Evolutionary conservation across 2,113 vertebrate species (phyloP).

Genomic region (Drymodes brunneopygia): DNA sequence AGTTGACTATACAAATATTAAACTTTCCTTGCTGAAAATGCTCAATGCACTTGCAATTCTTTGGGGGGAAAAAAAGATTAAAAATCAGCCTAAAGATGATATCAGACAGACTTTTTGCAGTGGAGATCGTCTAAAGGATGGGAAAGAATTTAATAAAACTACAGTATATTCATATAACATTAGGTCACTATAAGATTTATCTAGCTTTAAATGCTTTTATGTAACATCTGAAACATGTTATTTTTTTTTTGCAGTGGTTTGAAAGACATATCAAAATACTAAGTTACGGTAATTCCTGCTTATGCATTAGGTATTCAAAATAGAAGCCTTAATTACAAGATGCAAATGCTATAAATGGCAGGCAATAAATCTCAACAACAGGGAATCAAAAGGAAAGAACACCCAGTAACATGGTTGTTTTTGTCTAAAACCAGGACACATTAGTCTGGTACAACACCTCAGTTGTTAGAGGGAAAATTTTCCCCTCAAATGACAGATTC

Average conservation of each 20-base stretch:
- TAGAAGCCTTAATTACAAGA: conserved; percentile 49
- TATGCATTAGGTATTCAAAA: conserved; percentile 35
- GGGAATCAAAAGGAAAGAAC: conserved; percentile 10
- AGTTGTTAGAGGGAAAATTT: neutral
- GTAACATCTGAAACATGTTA: neutral
- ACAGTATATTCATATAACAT: neutral
- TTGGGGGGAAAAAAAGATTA: too few relatives aligned
- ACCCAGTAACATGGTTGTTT: neutral
- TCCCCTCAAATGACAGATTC: neutral
- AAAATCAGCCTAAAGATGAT: neutral
- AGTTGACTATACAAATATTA: neutral
- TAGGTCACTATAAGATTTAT: neutral
- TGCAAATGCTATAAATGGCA: conserved; percentile 24
- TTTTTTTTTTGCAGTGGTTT: neutral
- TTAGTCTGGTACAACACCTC: neutral
- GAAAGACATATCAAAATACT: neutral
- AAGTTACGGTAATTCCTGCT: conserved; percentile 19
- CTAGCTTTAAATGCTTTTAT: neutral
- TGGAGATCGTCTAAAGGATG: neutral
- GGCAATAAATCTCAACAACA: neutral
- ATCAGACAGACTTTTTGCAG: neutral
- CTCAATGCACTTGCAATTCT: neutral
- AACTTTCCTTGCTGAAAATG: neutral
- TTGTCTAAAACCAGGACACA: neutral
- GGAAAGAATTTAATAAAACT: neutral